Evolutionary conservation across 2,888 invertebrate species (phyloP), one percentile per base, ranked within the genome.

Genomic region (Pseudanteris insignis): DNA sequence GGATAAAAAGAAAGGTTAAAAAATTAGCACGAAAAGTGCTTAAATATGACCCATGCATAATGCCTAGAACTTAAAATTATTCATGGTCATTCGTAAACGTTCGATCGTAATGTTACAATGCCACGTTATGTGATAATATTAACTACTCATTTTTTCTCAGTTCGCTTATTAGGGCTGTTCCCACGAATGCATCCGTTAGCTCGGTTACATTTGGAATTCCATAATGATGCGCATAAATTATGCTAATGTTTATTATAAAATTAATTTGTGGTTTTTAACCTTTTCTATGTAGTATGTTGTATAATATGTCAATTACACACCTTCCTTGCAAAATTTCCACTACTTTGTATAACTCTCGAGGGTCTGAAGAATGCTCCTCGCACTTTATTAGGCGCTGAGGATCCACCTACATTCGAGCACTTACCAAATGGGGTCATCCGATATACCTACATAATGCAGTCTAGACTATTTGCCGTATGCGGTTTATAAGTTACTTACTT

Each of bases 311-410:
- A 54, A 38, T 53, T 61, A 54, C 53, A 54, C 50, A 50, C 54
- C 40, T 61, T 33, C 11, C 25, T 44, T 43, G 50, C 47, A 32
- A 41, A 47, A 40, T 34, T 18, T 50, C 41, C 43, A 55, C 34
- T 34, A 36, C 61, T 61, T 29, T 30, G 53, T 54, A 41, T 53
- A 54, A 43, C 46, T 43, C 48, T 61, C 30, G 9, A 36, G 30
- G 21, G 40, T 46, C 50, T 61, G 61, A 61, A 61, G 55, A 61
- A 55, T 61, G 46, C 61, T 55, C 26, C 41, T 70, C 66, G 57
- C 68, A 68, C 70, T 67, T 72, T 71, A 71, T 71, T 71, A 71
- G 71, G 70, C 61, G 54, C 65, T 68, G 63, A 61, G 55, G 43
- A 54, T 55, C 58, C 58, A 57, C 57, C 63, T 64, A 63, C 59